Evolutionary conservation across 2,888 invertebrate species (phyloP).

Genomic region (Aproaerema taeniolella): DNA sequence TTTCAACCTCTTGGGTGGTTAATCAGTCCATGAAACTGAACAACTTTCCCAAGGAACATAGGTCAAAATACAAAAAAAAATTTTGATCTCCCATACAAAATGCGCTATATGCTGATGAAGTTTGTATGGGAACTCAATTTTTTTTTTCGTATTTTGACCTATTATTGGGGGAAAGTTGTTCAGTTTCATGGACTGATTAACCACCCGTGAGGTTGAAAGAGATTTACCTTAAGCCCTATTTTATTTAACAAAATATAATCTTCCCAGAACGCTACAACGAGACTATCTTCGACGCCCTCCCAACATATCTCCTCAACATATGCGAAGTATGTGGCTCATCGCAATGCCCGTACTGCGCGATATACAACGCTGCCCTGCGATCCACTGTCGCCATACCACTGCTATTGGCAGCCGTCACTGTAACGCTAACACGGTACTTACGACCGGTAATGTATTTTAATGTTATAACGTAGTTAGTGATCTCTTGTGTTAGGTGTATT

Average conservation of each 20-base stretch:
- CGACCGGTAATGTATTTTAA: conserved; percentile 12
- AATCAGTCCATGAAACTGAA: too few species aligned
- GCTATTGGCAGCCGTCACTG: conserved; percentile 25
- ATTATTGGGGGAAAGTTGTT: too few species aligned
- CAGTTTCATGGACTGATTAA: too few species aligned
- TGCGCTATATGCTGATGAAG: too few species aligned
- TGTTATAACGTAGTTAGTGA: conserved; percentile 13
- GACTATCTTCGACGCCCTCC: conserved; percentile 91
- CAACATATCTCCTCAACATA: conserved; percentile 91
- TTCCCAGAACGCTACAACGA: conserved; percentile 91
- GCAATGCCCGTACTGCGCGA: conserved; percentile 94
- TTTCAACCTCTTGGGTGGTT: too few species aligned
- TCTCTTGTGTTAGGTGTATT: not conserved
- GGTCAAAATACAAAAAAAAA: too few species aligned
- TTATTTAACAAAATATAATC: not conserved
- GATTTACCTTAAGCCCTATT: too few species aligned
- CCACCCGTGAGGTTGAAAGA: too few species aligned
- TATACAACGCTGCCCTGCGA: conserved; percentile 82
- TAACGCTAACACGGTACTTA: conserved; percentile 21
- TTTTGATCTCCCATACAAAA: too few species aligned
- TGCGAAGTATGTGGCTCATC: conserved; percentile 97
- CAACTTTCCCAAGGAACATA: too few species aligned
- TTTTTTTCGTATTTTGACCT: too few species aligned
- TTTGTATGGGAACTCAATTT: too few species aligned
- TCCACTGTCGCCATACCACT: conserved; percentile 29